Evolutionary conservation across 2,797 vertebrate species (phyloP), one percentile per base, ranked within the genome.

Genomic region (Pseudocheirus occidentalis): DNA sequence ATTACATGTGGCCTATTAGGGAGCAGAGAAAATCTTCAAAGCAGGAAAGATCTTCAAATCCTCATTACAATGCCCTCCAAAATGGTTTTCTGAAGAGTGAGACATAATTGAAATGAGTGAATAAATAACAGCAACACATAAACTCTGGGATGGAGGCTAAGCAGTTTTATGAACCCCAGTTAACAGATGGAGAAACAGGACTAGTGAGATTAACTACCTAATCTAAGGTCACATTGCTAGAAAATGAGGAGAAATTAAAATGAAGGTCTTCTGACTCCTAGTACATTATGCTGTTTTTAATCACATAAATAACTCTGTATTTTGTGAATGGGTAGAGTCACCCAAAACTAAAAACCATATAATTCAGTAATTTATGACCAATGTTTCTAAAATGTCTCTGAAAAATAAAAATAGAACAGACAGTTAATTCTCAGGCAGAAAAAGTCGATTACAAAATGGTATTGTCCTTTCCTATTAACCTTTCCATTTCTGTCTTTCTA

Each of bases 401-500:
- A 73, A 46, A 46, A 81, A 46, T 81, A 81, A 81, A 81, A 81
- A 81, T 46, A 81, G 9, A 73, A 40, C 29, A 34, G n/a, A 73
- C 24, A 46, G 21, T 46, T 81, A 46, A 46, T 81, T 7, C 7
- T 81, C 21, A 81, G 73, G 46, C 27, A 46, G 7, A 81, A 46
- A 73, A 81, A 46, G 7, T 73, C 1, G 24, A 81, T 81, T 81
- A 27, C 24, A 81, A 81, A 46, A 46, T 81, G 40, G 3, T 46
- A 46, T 27, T 81, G 73, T 27, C 56, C 52, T 95, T 93, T 95
- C 50, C 50, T 87, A 93, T 66, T 92, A 90, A 34, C 34, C 29
- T 90, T 81, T 93, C 13, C 34, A 81, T n/a, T 94, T 92, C 40
- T 73, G 24, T 91, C 34, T 66, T 93, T 93, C 31, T 24, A 89